These are phyloP conservation scores for Stichopus chloronotus DNA, from an alignment of 35 echinoderm and acorn worm genomes.

Conservation along the genomic window DNA sequence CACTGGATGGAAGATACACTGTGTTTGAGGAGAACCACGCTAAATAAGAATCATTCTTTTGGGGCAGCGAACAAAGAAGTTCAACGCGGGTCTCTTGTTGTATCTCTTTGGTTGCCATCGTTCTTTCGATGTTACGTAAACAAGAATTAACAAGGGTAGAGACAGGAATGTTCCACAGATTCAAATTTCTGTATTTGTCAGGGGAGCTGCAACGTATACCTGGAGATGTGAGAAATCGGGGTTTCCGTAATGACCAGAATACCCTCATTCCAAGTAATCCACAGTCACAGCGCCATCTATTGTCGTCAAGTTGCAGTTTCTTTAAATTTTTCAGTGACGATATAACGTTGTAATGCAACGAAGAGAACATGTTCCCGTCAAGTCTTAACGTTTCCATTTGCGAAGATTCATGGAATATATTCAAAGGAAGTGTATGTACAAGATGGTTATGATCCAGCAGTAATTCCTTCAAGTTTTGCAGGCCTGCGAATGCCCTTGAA, in stretches of 20 bases:
- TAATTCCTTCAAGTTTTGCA: conserved; percentile 41
- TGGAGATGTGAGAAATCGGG: conserved; percentile 26
- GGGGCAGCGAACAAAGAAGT: conserved; percentile 46
- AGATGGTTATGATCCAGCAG: conserved; percentile 53
- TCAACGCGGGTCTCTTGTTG: conserved; percentile 41
- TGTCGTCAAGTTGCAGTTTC: conserved; percentile 52
- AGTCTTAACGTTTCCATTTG: conserved; percentile 45
- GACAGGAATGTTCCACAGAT: conserved; percentile 62
- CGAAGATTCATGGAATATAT: conserved; percentile 48
- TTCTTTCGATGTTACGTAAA: conserved; percentile 41
- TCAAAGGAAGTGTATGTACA: conserved; percentile 38
- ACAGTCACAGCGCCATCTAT: conserved; percentile 71
- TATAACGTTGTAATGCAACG: conserved; percentile 57
- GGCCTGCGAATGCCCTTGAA: conserved; percentile 43
- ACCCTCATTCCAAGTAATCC: conserved; percentile 57
- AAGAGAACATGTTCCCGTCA: conserved; percentile 45
- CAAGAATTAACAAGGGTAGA: conserved; percentile 53
- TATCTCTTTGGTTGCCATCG: background rate
- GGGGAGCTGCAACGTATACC: conserved; percentile 54
- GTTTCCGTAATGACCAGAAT: conserved; percentile 30
- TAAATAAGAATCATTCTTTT: conserved; percentile 56
- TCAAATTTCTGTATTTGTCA: conserved; percentile 31
- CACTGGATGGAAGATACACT: conserved; percentile 26
- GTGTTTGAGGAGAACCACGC: conserved; percentile 64
- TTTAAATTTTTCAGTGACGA: conserved; percentile 22